A percentile compares a stretch with the other conserved stretches of the same genome.
Conservation (phyloP, 2,113 vertebrate genomes). For the Brevimyrus niger region DNA sequence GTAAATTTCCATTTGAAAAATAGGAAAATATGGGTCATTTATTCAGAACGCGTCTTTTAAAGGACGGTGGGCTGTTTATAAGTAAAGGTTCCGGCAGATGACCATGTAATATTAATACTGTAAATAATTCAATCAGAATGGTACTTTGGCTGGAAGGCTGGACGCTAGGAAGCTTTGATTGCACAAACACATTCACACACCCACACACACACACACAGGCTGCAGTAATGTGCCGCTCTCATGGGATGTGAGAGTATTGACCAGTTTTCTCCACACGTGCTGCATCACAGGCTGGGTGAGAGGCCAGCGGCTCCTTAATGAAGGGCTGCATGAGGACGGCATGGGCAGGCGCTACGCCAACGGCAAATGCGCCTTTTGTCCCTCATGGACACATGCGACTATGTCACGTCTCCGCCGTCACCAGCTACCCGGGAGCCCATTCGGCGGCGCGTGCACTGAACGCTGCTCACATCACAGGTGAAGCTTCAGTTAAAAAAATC, state of each 20-base stretch:
- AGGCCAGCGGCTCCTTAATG: neutral
- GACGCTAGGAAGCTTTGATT: neutral
- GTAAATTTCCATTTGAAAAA: neutral
- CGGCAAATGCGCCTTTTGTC: neutral
- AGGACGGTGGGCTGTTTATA: neutral
- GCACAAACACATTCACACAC: neutral
- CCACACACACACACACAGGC: neutral
- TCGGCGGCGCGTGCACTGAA: neutral
- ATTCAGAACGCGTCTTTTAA: neutral
- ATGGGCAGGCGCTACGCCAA: neutral
- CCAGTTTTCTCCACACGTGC: neutral
- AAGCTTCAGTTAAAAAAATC: neutral
- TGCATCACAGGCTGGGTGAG: neutral
- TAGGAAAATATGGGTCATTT: neutral
- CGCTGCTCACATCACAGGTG: neutral
- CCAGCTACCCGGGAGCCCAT: neutral
- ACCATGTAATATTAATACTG: conserved; percentile 3
- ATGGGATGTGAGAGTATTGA: neutral
- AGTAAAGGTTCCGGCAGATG: neutral
- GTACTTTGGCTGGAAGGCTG: neutral
- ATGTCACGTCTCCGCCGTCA: neutral
- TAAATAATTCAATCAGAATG: conserved; percentile 1
- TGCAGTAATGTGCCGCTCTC: neutral
- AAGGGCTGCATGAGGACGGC: neutral
- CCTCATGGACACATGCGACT: neutral